Percentiles rank a stretch among this genome's conserved stretches.
These are phyloP conservation scores for Dryobates pubescens DNA, from an alignment of 2,797 vertebrate species.

Conservation along the genomic window DNA sequence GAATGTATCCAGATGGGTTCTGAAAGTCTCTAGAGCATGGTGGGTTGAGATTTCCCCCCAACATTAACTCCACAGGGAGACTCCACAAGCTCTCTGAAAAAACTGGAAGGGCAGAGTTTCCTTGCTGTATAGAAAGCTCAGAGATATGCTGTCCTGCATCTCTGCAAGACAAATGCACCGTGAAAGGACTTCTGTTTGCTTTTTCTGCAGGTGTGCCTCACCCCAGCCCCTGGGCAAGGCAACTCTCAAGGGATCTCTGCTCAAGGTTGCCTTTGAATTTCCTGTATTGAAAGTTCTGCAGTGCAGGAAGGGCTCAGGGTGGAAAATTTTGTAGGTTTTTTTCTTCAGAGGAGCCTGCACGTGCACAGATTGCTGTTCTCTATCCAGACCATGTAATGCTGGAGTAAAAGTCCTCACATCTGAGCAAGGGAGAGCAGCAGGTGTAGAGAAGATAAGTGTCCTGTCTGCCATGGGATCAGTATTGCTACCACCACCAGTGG, in stretches of 20 bases:
- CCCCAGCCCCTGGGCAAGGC: not conserved
- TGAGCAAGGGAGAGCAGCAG: not conserved
- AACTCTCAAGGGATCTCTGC: not conserved
- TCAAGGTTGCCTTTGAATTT: not conserved
- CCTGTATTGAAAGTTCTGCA: not conserved
- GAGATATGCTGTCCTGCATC: not conserved
- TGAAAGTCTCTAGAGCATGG: no score
- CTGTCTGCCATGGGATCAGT: not conserved
- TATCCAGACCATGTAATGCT: not conserved
- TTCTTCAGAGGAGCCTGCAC: not conserved
- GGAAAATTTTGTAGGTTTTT: not conserved
- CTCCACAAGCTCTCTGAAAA: no score
- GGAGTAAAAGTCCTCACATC: not conserved
- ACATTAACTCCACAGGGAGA: no score
- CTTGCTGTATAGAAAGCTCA: not conserved
- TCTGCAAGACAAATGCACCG: not conserved
- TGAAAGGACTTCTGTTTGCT: not conserved
- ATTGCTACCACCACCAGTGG: not conserved
- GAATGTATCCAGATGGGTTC: no score
- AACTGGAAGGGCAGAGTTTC: not conserved
- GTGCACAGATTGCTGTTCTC: not conserved
- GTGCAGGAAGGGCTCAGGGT: not conserved
- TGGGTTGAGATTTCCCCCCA: no score
- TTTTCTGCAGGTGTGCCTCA: not conserved
- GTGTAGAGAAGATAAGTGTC: not conserved